phyloP scores from a whole-genome alignment of 2,797 vertebrate genomes.

The Alosa sapidissima region DNA sequence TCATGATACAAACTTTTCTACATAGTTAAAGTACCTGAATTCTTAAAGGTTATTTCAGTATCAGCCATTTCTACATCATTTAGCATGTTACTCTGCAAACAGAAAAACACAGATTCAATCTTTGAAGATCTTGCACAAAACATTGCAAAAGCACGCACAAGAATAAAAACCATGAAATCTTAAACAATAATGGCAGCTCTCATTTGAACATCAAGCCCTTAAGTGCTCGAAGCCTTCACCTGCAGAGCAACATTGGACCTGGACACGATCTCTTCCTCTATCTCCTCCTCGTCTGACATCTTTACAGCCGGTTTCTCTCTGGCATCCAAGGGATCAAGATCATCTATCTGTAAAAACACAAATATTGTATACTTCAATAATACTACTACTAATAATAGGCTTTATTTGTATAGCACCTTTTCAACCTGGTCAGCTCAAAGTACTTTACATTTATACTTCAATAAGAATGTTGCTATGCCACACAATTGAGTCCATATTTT shows the following conservation, averaged over 20 bases:
- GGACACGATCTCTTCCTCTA: slow-evolving; percentile 17
- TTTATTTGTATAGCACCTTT: no score
- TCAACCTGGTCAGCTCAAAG: no score
- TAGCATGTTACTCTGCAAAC: background rate
- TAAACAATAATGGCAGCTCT: background rate
- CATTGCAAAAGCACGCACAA: background rate
- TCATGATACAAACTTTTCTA: background rate
- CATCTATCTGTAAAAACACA: slow-evolving; percentile 62
- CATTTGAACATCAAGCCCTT: background rate
- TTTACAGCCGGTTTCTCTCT: slow-evolving; percentile 65
- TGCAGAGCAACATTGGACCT: slow-evolving; percentile 53
- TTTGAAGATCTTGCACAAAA: background rate
- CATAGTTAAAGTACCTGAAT: background rate
- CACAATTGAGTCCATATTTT: no score
- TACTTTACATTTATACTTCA: no score
- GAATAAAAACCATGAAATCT: no score
- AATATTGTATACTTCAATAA: background rate
- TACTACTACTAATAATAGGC: no score
- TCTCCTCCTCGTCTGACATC: slow-evolving; percentile 52
- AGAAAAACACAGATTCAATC: background rate
- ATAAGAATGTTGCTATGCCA: no score
- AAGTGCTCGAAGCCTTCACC: slow-evolving; percentile 20
- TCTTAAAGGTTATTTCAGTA: background rate
- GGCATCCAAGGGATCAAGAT: slow-evolving; percentile 48
- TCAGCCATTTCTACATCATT: background rate